A percentile compares a stretch with the other conserved stretches of the same genome.
These are phyloP conservation scores for Laupala kohalensis DNA, from an alignment of 1,140 invertebrate species.

Conservation along the genomic window DNA sequence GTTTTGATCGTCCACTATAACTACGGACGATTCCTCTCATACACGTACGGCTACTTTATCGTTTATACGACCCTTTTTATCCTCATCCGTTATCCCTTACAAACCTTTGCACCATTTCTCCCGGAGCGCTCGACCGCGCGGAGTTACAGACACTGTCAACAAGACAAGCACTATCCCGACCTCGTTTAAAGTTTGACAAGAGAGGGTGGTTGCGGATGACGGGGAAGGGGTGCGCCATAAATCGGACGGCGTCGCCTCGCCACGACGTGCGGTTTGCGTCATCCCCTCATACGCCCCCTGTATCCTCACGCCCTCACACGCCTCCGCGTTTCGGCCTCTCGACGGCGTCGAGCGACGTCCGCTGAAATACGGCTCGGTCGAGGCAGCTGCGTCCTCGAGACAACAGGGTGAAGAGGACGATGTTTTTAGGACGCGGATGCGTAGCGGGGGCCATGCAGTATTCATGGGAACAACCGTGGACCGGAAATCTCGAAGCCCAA, in stretches of 20 bases:
- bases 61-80: too few species aligned
- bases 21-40: too few species aligned
- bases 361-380: not conserved
- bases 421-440: not conserved
- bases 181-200: not conserved
- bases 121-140: too few species aligned
- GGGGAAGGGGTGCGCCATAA: not conserved
- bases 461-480: not conserved
- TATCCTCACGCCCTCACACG: too few species aligned
- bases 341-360: not conserved
- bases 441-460: not conserved
- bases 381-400: not conserved
- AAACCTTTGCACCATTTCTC: too few species aligned
- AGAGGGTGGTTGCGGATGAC: too few species aligned
- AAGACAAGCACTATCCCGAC: not conserved
- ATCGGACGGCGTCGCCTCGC: not conserved
- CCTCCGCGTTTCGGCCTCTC: too few species aligned
- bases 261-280: not conserved
- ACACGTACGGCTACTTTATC: too few species aligned
- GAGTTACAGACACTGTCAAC: not conserved
- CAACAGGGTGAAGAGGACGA: not conserved
- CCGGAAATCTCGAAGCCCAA: not conserved
- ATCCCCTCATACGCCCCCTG: too few species aligned
- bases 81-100: too few species aligned
- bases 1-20: too few species aligned